Base-by-base conservation (phyloP, 2,888 invertebrate genomes). In the Lacanobia wlatinum region DNA sequence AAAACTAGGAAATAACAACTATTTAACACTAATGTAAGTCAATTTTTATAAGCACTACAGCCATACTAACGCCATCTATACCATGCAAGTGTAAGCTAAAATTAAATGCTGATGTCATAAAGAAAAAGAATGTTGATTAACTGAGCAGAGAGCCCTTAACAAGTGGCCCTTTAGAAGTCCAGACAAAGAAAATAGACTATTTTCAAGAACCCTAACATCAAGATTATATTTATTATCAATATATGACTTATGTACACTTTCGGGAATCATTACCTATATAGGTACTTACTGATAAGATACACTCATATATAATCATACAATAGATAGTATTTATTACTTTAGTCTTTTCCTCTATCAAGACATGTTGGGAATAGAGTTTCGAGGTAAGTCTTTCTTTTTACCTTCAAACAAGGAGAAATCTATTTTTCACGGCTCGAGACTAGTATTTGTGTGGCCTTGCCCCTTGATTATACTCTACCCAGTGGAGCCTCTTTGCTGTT, bases 371-470 rank as follows among this genome's bases (percentile, higher is more conserved):
- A 40, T 71, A 63, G 40, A 38, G 40, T 5, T 59, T 43, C 21
- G 21, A 59, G 16, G 18, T 8, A 8, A 52, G 59, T 23, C 38
- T n/a, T 55, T 28, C 43, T 23, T 60, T 56, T 40, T 60, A 63
- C 50, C n/a, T 59, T 23, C 16, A 50, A 70, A 53, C 52, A 70
- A 48, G 55, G 34, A 62, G n/a, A 73, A 21, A 72, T 59, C 12
- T 12, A 9, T 58, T 67, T 71, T 70, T 56, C 60, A 52, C 66
- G 60, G 23, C 23, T 64, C 65, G 55, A 70, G 56, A 53, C 40
- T 55, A 76, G 48, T 67, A 64, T 61, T 73, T 56, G 66, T 60
- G 48, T 81, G 85, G 77, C 85, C 85, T 85, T 86, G 83, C 63
- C 65, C 72, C 78, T 80, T 84, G 72, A 76, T 74, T 75, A 64